Percentiles rank a stretch among this genome's conserved stretches.
Conservation (phyloP, 1,140 invertebrate genomes). For the Ips nitidus region DNA sequence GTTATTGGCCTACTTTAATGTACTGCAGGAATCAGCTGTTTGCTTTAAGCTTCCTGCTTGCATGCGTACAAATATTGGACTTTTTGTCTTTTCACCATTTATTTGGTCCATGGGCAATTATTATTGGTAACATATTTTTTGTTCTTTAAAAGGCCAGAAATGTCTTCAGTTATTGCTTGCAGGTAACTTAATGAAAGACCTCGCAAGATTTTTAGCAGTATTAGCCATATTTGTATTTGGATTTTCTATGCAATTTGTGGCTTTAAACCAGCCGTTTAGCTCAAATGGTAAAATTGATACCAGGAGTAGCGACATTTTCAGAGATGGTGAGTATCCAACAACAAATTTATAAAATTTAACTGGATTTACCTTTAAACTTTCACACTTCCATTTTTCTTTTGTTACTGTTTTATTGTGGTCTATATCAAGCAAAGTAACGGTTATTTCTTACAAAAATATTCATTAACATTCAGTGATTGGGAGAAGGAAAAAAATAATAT, state of each 20-base stretch:
- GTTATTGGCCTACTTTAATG: constrained; percentile 79
- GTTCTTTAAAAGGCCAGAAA: neutral
- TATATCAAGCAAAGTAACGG: no score
- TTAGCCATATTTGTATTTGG: constrained; percentile 97
- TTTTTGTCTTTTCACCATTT: constrained; percentile 97
- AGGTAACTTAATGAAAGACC: constrained; percentile 81
- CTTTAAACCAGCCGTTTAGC: constrained; percentile 89
- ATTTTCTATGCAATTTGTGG: constrained; percentile 96
- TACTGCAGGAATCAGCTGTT: constrained; percentile 96
- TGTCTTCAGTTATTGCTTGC: neutral
- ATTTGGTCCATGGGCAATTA: constrained; percentile 97
- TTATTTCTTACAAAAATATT: no score
- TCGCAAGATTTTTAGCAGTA: constrained; percentile 94
- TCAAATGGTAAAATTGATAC: neutral
- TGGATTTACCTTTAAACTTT: no score
- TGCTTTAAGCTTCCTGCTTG: constrained; percentile 89
- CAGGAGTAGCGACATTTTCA: constrained; percentile 54
- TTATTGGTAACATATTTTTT: constrained; percentile 62
- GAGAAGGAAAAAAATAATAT: no score
- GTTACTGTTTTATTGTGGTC: no score
- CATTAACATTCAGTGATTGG: no score
- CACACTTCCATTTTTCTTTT: no score
- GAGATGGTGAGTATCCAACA: constrained; percentile 68
- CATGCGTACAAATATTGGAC: constrained; percentile 96
- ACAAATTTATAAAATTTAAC: no score